A percentile compares a stretch with the other conserved stretches of the same genome.
phyloP scores from a whole-genome alignment of 1,140 invertebrate species.

The Melitaea cinxia region DNA sequence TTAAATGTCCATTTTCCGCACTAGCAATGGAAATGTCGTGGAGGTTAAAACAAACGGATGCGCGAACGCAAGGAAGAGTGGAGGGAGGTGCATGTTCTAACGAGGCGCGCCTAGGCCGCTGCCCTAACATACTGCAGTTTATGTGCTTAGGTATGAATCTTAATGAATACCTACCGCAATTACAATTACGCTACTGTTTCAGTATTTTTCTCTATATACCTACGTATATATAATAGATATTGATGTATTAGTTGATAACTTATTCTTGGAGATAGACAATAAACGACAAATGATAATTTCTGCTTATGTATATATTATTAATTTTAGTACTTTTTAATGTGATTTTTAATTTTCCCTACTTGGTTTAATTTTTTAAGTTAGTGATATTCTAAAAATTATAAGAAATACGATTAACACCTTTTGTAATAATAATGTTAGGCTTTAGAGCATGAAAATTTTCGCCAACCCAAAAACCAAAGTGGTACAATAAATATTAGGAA shows the following conservation, averaged over 20 bases:
- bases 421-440: neutral
- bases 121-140: conserved; percentile 59
- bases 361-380: too few relatives aligned
- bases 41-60: conserved; percentile 60
- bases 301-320: neutral
- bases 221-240: too few relatives aligned
- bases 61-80: conserved; percentile 47
- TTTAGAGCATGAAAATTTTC: conserved; percentile 50
- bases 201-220: too few relatives aligned
- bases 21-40: conserved; percentile 67
- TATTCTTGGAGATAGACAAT: neutral
- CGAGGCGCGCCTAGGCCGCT: conserved; percentile 66
- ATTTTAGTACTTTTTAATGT: too few relatives aligned
- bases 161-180: conserved; percentile 68
- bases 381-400: neutral
- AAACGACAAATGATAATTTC: neutral
- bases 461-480: conserved; percentile 54
- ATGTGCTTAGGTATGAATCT: conserved; percentile 65
- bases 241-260: too few relatives aligned
- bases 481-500: conserved; percentile 76
- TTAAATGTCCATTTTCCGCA: conserved; percentile 67
- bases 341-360: too few relatives aligned
- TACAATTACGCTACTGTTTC: conserved; percentile 38
- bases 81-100: conserved; percentile 53
- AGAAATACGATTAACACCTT: neutral